Evolutionary conservation across 2,113 vertebrate species (phyloP).

Genomic region (Entomyzon cyanotis): DNA sequence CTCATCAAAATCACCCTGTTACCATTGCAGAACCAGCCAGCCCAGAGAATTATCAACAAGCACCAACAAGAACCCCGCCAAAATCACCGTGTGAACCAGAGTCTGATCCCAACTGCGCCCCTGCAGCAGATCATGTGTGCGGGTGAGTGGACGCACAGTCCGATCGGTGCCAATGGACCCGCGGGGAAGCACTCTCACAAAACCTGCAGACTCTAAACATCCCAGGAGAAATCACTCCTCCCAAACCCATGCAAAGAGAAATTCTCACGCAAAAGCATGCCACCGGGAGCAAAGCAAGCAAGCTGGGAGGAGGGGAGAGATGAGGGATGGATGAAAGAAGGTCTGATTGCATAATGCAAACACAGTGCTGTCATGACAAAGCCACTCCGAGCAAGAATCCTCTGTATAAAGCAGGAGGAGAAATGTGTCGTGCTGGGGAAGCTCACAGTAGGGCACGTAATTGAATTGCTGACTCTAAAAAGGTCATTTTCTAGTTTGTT

Average conservation of each 20-base stretch:
- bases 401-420: neutral
- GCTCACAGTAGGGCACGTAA: conserved; percentile 35
- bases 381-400: neutral
- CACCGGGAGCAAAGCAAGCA: conserved; percentile 42
- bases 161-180: conserved; percentile 22
- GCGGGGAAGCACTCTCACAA: conserved; percentile 55
- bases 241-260: conserved; percentile 66
- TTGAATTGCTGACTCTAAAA: conserved; percentile 52
- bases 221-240: conserved; percentile 53
- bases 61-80: conserved; percentile 64
- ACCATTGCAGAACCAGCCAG: conserved; percentile 42
- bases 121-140: conserved; percentile 52
- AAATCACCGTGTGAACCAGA: conserved; percentile 67
- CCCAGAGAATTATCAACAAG: conserved; percentile 62
- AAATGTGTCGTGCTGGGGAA: neutral
- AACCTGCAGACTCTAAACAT: conserved; percentile 55
- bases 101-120: conserved; percentile 34
- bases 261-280: conserved; percentile 66
- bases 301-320: conserved; percentile 16
- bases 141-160: conserved; percentile 9
- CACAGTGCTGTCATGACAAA: conserved; percentile 65
- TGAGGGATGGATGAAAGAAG: conserved; percentile 39
- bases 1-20: conserved; percentile 36
- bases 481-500: conserved; percentile 63
- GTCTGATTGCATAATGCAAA: conserved; percentile 63